Conservation (phyloP, 2,113 vertebrate genomes). For the Peromyscus californicus region DNA sequence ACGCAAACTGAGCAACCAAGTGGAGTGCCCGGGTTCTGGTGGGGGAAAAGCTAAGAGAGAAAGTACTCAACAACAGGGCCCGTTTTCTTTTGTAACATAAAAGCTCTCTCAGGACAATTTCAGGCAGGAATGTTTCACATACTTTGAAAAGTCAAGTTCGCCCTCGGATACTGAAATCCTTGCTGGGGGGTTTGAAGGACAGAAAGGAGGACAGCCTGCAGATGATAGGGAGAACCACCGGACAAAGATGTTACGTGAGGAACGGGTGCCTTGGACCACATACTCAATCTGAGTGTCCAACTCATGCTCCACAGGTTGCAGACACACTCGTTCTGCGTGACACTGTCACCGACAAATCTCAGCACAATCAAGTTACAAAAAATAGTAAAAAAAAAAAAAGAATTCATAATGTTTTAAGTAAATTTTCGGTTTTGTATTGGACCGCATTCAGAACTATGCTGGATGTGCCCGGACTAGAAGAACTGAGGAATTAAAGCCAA, state of each 20-base stretch:
- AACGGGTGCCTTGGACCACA: neutral
- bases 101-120: conserved; percentile 25
- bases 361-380: neutral
- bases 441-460: neutral
- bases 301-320: neutral
- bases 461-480: neutral
- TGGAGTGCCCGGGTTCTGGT: neutral
- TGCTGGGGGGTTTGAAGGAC: neutral
- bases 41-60: neutral
- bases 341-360: neutral
- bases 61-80: neutral
- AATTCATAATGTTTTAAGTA: neutral
- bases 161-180: neutral
- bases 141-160: conserved; percentile 45
- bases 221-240: neutral
- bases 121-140: neutral
- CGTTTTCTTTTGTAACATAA: conserved; percentile 43
- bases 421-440: neutral
- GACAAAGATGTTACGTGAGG: neutral
- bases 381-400: neutral
- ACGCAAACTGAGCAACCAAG: neutral
- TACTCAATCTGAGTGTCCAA: neutral
- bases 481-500: neutral
- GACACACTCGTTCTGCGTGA: neutral
- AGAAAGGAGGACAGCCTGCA: no score